Evolutionary conservation across 1,140 invertebrate species (phyloP), one percentile per base, ranked within the genome.

Genomic region (Cephus cinctus): DNA sequence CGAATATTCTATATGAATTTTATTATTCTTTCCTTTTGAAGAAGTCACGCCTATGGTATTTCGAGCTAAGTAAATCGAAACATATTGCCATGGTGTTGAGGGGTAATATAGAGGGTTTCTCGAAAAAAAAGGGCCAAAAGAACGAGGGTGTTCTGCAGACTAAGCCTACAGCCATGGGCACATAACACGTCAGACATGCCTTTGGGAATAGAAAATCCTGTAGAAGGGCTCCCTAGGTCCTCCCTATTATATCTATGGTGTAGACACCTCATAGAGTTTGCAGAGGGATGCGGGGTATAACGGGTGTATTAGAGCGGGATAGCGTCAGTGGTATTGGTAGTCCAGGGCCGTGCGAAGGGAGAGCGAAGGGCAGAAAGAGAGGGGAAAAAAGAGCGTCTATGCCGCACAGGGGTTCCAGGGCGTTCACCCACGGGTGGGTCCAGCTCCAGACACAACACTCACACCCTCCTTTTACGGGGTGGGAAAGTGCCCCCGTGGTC

Each of bases 371-470:
- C 36, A 21, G 32, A n/a, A n/a, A n/a, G n/a, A n/a, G n/a, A n/a
- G n/a, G n/a, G n/a, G n/a, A n/a, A n/a, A n/a, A n/a, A n/a, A n/a
- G n/a, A n/a, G n/a, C n/a, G n/a, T n/a, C n/a, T n/a, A n/a, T n/a
- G n/a, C 20, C 25, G n/a, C 34, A 18, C 32, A 39, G 22, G 45
- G 45, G 45, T 47, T 47, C 35, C 32, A 47, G 45, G 45, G 34
- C 45, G 45, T 47, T 47, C 45, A 47, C 45, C 45, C 34, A 39
- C 59, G 56, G 61, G 60, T 64, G 61, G 61, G 61, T 63, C 59
- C 61, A 63, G 60, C 60, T 61, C 61, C 61, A 63, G 61, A 63
- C 61, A 62, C 59, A 63, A 63, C 61, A 62, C 59, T 63, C 61
- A 52, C 56, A 52, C 56, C 51, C 56, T 49, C 59, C 39, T 60